phyloP scores from a whole-genome alignment of 2,113 vertebrate species.

The Myrmophylax atrothorax region DNA sequence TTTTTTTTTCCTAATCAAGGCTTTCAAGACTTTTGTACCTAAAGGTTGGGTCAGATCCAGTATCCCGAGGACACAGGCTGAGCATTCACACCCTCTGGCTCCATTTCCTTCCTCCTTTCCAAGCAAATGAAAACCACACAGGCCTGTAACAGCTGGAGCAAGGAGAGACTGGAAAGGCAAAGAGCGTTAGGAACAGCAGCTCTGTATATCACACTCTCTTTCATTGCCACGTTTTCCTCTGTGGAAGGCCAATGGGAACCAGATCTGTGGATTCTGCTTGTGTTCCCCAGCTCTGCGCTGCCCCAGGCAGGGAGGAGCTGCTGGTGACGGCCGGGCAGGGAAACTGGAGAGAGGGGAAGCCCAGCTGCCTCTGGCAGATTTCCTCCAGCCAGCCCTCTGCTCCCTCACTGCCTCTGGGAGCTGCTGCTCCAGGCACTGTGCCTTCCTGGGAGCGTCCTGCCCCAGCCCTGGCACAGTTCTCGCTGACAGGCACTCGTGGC shows the following conservation, averaged over 20 bases:
- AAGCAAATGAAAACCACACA: neutral
- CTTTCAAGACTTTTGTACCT: neutral
- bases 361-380: neutral
- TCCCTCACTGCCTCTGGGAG: neutral
- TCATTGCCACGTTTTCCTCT: neutral
- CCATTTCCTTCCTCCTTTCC: neutral
- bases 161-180: neutral
- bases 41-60: neutral
- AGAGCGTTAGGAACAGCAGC: neutral
- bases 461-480: neutral
- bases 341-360: neutral
- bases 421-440: neutral
- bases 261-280: neutral
- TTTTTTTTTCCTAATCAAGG: neutral
- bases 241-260: neutral
- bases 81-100: neutral
- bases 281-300: neutral
- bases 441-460: neutral
- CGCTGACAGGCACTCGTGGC: neutral
- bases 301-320: neutral
- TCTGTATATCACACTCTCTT: neutral
- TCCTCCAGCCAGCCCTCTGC: neutral
- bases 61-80: neutral
- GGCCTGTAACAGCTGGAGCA: neutral
- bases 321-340: neutral